Conservation (phyloP, 1,140 invertebrate genomes). For the Calosoma granatense region DNA sequence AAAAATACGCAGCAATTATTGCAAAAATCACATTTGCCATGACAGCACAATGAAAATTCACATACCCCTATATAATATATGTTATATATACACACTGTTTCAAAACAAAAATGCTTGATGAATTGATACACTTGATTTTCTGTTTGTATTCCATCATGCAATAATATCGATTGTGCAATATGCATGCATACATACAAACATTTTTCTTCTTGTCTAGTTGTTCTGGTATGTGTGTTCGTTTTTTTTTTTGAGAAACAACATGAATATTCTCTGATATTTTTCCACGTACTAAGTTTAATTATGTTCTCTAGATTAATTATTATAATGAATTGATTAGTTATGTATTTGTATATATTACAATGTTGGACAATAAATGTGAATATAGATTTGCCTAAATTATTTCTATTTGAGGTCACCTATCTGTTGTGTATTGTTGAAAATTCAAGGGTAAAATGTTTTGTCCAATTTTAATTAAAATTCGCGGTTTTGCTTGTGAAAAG, state of each 20-base stretch:
- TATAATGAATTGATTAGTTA: neutral
- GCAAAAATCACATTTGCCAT: neutral
- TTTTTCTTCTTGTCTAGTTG: neutral
- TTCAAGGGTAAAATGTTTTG: neutral
- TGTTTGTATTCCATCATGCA: neutral
- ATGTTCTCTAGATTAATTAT: no score
- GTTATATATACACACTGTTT: no score
- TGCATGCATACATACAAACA: neutral
- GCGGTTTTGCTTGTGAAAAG: neutral
- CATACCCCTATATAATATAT: no score
- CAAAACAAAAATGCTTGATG: no score
- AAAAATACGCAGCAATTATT: neutral
- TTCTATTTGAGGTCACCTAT: neutral
- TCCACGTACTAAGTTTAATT: neutral
- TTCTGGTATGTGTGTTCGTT: neutral
- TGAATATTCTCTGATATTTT: conserved; percentile 7
- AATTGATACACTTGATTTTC: no score
- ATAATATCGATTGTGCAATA: neutral
- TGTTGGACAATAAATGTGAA: conserved; percentile 9
- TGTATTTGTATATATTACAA: conserved; percentile 6
- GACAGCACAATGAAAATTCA: conserved; percentile 4
- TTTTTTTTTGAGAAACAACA: no score
- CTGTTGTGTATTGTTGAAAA: neutral
- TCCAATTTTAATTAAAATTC: neutral
- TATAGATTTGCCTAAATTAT: neutral